Evolutionary conservation across 2,113 vertebrate genomes (phyloP).

Genomic region (Colossoma macropomum): DNA sequence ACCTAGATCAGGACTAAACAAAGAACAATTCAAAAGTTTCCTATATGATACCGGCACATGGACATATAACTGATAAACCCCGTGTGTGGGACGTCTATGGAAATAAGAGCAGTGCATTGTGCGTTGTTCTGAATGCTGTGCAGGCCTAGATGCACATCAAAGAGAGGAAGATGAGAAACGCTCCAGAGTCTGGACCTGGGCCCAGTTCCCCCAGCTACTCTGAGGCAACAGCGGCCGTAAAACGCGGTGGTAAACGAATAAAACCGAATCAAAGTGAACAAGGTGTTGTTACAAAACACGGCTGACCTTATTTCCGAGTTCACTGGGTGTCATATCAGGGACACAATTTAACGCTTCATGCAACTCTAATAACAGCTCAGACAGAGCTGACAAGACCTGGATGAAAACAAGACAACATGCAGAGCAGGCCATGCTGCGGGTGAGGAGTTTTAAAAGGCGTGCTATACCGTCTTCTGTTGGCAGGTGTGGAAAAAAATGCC

Average conservation of each 20-base stretch:
- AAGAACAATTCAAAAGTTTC: slow-evolving; percentile 62
- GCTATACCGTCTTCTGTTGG: background rate
- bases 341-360: slow-evolving; percentile 4
- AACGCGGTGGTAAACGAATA: slow-evolving; percentile 33
- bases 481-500: slow-evolving; percentile 7
- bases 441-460: background rate
- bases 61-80: slow-evolving; percentile 48
- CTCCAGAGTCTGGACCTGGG: background rate
- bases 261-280: slow-evolving; percentile 20
- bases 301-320: slow-evolving; percentile 24
- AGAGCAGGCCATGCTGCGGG: background rate
- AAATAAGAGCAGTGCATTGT: slow-evolving; percentile 49
- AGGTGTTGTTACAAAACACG: slow-evolving; percentile 34
- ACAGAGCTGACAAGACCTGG: background rate
- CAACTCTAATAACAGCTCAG: background rate
- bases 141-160: slow-evolving; percentile 33
- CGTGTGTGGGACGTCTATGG: slow-evolving; percentile 43
- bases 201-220: slow-evolving; percentile 16
- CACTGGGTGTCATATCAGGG: slow-evolving; percentile 4
- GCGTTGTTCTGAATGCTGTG: slow-evolving; percentile 1
- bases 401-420: background rate
- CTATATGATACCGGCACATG: slow-evolving; percentile 40
- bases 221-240: slow-evolving; percentile 14
- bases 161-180: slow-evolving; percentile 21
- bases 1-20: slow-evolving; percentile 61